Base-by-base conservation (phyloP, 1,140 invertebrate genomes). In the Ectropis grisescens region DNA sequence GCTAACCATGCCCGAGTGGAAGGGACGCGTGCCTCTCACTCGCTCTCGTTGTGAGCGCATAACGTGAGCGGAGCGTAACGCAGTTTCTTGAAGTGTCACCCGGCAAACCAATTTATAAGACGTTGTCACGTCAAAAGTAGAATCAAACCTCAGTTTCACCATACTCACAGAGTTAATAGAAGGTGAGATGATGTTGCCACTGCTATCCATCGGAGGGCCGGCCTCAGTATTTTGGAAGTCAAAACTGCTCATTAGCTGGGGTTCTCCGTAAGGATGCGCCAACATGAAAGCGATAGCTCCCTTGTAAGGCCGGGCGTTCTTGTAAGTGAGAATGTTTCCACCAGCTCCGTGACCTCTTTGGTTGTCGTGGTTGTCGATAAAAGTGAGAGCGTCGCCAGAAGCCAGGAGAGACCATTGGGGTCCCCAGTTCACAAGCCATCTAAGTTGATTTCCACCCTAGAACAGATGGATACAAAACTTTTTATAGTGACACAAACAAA, bases 181-280 rank as follows among this genome's bases (percentile, higher is more conserved):
- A 4, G 91, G 87, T 8, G 86, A 84, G 7, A 88, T 74, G 10
- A 88, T 89, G 45, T 91, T 90, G 6, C 84, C 87, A 34, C 86
- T 64, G 2, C 38, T 43, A 56, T 91, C 85, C 41, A 84, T 68
- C 2, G 91, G 90, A 6, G 92, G 91, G 34, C 83, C 82, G 41
- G 66, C 79, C 54, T 87, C 84, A 6, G 72, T 80, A 29, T 85
- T 46, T 3, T 55, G 47, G 56, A 91, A 91, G 11, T 48, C 49
- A 39, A 85, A 91, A 43, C 92, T 94, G 47, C 93, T 94, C 91
- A 96, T 95, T 1, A 96, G 42, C 29, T 85, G 79, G 0, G 91
- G 85, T 27, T 85, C 75, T 1, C 92, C 93, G 56, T 94, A 94
- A 0, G 91, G 88, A 85, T 92, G 90, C 0, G 92, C 91, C 49